Evolutionary conservation across 2,797 vertebrate genomes (phyloP), one percentile per base, ranked within the genome.

Genomic region (Hyperoplus lanceolatus): DNA sequence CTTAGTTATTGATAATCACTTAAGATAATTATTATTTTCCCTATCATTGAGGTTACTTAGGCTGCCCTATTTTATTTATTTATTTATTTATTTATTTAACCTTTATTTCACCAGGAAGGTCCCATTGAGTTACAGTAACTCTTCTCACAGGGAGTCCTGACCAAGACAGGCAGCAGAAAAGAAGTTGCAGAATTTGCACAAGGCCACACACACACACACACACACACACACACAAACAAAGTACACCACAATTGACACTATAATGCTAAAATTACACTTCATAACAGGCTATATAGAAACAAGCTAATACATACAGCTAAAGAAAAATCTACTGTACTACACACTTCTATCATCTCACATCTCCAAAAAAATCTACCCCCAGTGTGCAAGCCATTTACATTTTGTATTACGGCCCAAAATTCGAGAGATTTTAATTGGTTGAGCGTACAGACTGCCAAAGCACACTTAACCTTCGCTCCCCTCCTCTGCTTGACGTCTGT

Each of bases 371-470:
- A 86, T 70, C 73, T 59, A 57, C 61, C 83, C 29, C 75, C 83
- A 82, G 83, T 59, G 56, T 85, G 83, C 69, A 49, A 29, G 78
- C 79, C 84, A 77, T 86, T 89, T 86, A 86, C 70, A 80, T 38
- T 88, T 81, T 77, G 70, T 74, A 63, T 89, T 90, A 75, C 77
- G 75, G 74, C 63, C 72, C 83, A 89, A 89, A 29, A 89, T 75
- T 80, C 82, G 21, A 87, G 77, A 86, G 87, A 73, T 91, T 89
- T 88, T 92, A 93, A 91, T 92, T 89, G 89, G 87, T 82, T 82
- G 38, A 54, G 78, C 55, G 70, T 66, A n/a, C 70, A 61, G 81
- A 58, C 81, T 90, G 89, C 83, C 89, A 86, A 88, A 66, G 73
- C 80, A 50, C 6, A 14, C 39, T 70, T 85, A 87, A 92, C 90